A percentile compares a stretch with the other conserved stretches of the same genome.
Evolutionary conservation across 2,113 vertebrate species (phyloP).

Genomic region (pig (Sus scrofa)): T2T-Sscrofa CM000826.6:111736001-111736500

Average conservation of each 20-base stretch:
- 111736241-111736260: neutral
- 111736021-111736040: neutral
- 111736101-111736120: neutral
- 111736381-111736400: neutral
- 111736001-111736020: neutral
- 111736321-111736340: neutral
- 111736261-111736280: neutral
- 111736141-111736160: neutral
- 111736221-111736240: neutral
- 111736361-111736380: neutral
- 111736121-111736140: conserved; percentile 5
- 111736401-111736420: neutral
- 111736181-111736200: neutral
- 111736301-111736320: conserved; percentile 4
- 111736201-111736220: neutral
- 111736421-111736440: neutral
- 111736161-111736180: neutral
- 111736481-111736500: conserved; percentile 38
- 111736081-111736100: neutral
- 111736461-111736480: neutral
- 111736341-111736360: neutral
- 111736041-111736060: neutral
- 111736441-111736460: neutral
- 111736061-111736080: neutral
- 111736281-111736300: conserved; percentile 21